phyloP scores from a whole-genome alignment of 2,888 invertebrate genomes.

The Rhingia campestris region DNA sequence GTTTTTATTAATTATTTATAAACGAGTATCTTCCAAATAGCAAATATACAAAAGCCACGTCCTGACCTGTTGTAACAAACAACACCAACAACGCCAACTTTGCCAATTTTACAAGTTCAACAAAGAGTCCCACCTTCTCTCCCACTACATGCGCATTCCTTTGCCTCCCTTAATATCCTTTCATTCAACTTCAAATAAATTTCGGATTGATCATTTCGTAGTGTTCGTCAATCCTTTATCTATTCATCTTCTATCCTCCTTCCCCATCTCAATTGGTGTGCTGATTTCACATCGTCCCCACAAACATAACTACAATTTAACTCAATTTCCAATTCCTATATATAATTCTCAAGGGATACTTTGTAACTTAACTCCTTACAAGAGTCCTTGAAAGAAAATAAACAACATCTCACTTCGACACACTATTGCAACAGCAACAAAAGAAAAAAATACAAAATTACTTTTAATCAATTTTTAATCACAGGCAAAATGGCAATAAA shows the following conservation, averaged over 20 bases:
- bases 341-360: slow-evolving; percentile 44
- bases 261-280: slow-evolving; percentile 32
- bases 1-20: no score
- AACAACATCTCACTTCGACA: slow-evolving; percentile 64
- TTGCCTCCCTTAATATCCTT: not conserved
- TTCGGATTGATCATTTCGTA: slow-evolving; percentile 47
- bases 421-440: not conserved
- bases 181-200: slow-evolving; percentile 54
- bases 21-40: no score
- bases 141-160: not conserved
- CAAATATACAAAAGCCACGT: no score
- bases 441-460: slow-evolving; percentile 22
- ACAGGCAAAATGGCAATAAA: slow-evolving; percentile 58
- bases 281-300: not conserved
- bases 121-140: no score
- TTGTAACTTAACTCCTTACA: slow-evolving; percentile 28
- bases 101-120: no score
- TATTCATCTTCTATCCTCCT: slow-evolving; percentile 9
- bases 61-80: no score
- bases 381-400: slow-evolving; percentile 27
- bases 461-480: slow-evolving; percentile 71
- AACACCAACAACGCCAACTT: no score
- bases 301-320: slow-evolving; percentile 14
- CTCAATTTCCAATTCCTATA: slow-evolving; percentile 45
- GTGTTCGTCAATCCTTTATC: not conserved